Evolutionary conservation across 2,113 vertebrate species (phyloP).

Genomic region (Megatriorchis doriae): DNA sequence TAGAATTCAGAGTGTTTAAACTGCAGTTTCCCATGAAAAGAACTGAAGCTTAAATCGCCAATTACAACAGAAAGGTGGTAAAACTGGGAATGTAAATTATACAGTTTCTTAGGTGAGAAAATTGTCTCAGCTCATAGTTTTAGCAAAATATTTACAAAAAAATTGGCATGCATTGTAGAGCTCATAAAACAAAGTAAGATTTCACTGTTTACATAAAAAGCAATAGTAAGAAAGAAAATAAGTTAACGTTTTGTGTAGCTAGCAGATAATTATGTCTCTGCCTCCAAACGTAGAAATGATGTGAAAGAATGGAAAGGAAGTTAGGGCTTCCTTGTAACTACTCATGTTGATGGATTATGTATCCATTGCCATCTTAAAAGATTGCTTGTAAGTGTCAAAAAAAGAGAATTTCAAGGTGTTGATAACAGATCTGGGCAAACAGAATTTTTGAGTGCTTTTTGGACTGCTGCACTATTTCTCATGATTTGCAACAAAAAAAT

Average conservation of each 20-base stretch:
- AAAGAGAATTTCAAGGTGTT: neutral
- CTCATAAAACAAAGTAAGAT: neutral
- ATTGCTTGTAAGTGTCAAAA: neutral
- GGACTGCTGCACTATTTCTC: neutral
- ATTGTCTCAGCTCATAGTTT: neutral
- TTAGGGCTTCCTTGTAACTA: neutral
- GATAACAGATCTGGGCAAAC: neutral
- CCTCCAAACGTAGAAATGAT: neutral
- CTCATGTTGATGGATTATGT: neutral
- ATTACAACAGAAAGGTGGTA: neutral
- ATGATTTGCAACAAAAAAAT: neutral
- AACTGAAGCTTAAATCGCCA: neutral
- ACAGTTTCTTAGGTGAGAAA: neutral
- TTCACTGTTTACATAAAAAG: neutral
- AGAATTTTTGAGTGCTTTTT: neutral
- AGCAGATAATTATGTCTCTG: neutral
- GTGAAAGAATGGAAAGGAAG: neutral
- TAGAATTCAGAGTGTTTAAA: conserved; percentile 3
- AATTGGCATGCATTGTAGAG: neutral
- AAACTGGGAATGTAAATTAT: neutral
- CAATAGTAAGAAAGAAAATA: neutral
- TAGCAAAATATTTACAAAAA: neutral
- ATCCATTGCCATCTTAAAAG: neutral
- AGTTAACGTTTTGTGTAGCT: neutral
- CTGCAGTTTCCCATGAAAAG: neutral